These are phyloP conservation scores for Phainopepla nitens DNA, from an alignment of 2,113 vertebrate genomes.

Conservation along the genomic window DNA sequence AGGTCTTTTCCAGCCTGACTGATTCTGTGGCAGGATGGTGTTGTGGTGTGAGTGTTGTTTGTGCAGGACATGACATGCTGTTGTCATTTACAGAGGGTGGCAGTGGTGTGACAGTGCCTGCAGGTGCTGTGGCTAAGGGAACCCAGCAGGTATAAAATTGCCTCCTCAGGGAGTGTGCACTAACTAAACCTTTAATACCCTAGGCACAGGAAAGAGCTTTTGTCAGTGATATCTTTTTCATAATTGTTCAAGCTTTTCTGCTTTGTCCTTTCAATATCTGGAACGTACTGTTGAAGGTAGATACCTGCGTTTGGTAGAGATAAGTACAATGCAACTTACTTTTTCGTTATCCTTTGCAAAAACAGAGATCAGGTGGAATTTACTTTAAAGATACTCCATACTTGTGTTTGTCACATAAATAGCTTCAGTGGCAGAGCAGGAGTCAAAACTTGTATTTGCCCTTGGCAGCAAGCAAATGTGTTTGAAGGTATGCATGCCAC, in stretches of 20 bases:
- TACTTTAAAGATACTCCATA: neutral
- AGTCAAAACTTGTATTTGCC: neutral
- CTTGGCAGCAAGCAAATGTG: neutral
- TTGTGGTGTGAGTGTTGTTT: accelerated
- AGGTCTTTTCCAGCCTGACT: neutral
- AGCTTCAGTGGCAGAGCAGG: neutral
- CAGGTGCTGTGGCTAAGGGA: no score
- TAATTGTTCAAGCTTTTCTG: neutral
- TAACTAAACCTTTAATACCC: neutral
- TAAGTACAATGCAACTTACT: accelerated
- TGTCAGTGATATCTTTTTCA: neutral
- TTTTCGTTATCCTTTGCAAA: neutral
- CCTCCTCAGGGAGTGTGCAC: accelerated
- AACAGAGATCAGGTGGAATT: neutral
- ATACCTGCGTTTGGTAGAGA: neutral
- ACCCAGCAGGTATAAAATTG: no score
- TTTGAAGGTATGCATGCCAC: neutral
- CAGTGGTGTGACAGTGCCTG: neutral
- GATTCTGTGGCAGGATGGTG: neutral
- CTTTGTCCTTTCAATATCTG: neutral
- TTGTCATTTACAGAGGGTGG: neutral
- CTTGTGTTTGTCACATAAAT: neutral
- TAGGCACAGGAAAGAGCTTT: neutral
- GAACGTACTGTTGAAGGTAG: neutral
- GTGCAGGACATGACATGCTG: accelerated